These are phyloP conservation scores for Drosophila eohydei DNA, from an alignment of 2,888 invertebrate species.

Conservation along the genomic window DNA sequence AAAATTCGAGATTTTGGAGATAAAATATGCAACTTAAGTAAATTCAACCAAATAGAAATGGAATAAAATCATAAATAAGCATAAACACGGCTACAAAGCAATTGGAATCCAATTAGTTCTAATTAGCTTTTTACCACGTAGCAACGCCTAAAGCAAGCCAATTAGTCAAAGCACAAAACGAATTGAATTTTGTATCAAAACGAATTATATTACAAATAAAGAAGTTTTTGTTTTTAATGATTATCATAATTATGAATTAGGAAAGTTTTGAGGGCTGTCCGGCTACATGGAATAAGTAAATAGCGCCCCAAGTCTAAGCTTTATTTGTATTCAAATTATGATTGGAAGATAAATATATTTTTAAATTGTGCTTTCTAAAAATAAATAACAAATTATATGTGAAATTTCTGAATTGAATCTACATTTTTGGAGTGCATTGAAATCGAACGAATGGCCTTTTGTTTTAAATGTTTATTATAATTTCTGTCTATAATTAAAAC, in stretches of 20 bases:
- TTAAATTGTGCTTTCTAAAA: too few relatives aligned
- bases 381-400: too few relatives aligned
- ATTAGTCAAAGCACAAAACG: neutral
- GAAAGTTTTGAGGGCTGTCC: neutral
- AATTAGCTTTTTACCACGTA: neutral
- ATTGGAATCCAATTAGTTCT: constrained; percentile 2
- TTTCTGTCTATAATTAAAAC: neutral
- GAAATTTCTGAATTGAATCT: too few relatives aligned
- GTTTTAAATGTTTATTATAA: neutral
- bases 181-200: neutral
- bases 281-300: too few relatives aligned
- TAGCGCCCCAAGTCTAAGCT: too few relatives aligned
- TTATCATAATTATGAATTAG: neutral
- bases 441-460: too few relatives aligned
- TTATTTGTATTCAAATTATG: too few relatives aligned
- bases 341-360: too few relatives aligned
- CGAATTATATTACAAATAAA: neutral
- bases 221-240: neutral
- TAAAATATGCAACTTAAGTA: neutral
- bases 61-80: neutral
- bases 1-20: neutral
- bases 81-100: neutral
- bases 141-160: neutral
- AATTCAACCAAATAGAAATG: constrained; percentile 1
- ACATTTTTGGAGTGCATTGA: too few relatives aligned